A percentile compares a stretch with the other conserved stretches of the same genome.
These are phyloP conservation scores for Drosophila testacea DNA, from an alignment of 2,888 invertebrate species.

Conservation along the genomic window DNA sequence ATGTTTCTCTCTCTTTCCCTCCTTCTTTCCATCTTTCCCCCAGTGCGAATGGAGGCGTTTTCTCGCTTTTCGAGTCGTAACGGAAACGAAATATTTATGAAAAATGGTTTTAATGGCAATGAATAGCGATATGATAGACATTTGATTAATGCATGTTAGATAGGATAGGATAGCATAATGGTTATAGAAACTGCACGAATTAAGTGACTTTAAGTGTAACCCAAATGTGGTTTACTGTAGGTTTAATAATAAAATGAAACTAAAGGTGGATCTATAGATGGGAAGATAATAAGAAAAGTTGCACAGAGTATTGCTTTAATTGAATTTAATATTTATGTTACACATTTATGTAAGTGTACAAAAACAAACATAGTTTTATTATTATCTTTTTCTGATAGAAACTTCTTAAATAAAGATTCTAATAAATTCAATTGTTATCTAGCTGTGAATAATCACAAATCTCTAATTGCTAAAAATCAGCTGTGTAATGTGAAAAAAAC, in stretches of 20 bases:
- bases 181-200: constrained; percentile 4
- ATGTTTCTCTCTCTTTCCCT: not conserved
- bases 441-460: constrained; percentile 12
- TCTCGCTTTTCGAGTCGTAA: constrained; percentile 16
- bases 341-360: too few species aligned
- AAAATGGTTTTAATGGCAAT: constrained; percentile 53
- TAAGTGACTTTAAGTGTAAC: constrained; percentile 11
- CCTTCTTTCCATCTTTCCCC: not conserved
- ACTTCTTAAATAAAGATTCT: not conserved
- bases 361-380: too few species aligned
- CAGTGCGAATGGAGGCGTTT: constrained; percentile 32
- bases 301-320: too few species aligned
- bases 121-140: constrained; percentile 34
- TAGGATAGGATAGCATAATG: constrained; percentile 46
- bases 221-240: not conserved
- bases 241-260: not conserved
- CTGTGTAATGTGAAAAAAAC: constrained; percentile 1
- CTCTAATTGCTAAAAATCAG: constrained; percentile 30
- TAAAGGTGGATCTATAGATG: not conserved
- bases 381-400: not conserved
- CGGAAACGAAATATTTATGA: constrained; percentile 47
- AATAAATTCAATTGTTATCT: constrained; percentile 8
- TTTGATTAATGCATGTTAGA: constrained; percentile 63
- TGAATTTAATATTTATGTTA: too few species aligned
- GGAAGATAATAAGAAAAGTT: too few species aligned